These are phyloP conservation scores for Busseola fusca DNA, from an alignment of 2,888 invertebrate species.

Conservation along the genomic window DNA sequence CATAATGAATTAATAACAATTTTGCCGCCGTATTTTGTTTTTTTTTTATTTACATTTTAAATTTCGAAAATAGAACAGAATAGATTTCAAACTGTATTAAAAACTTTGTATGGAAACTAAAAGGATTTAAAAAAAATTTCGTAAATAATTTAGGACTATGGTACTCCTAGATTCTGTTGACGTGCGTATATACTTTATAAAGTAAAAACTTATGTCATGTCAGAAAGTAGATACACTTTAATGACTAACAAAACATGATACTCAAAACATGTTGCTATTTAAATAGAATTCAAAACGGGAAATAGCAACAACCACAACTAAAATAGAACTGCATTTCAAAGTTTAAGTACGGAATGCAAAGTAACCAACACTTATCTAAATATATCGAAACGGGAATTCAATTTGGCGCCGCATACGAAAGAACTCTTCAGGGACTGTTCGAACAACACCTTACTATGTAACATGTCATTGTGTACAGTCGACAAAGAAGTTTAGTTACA, in stretches of 20 bases:
- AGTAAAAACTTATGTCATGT: not conserved
- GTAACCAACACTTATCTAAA: slow-evolving; percentile 65
- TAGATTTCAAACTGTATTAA: too few relatives aligned
- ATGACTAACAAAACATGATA: not conserved
- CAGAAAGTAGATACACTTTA: not conserved
- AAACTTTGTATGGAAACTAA: too few relatives aligned
- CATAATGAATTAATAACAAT: too few relatives aligned
- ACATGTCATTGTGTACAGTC: slow-evolving; percentile 37
- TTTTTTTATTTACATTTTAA: too few relatives aligned
- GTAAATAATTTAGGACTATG: too few relatives aligned
- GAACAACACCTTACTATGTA: slow-evolving; percentile 52
- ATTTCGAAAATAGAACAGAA: too few relatives aligned
- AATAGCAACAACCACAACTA: slow-evolving; percentile 18
- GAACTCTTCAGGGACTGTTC: slow-evolving; percentile 61
- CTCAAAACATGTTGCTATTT: not conserved
- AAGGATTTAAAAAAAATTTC: too few relatives aligned
- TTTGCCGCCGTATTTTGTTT: too few relatives aligned
- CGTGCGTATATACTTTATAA: too few relatives aligned
- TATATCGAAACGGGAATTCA: slow-evolving; percentile 67
- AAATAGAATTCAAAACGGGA: slow-evolving; percentile 9
- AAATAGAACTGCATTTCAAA: slow-evolving; percentile 46
- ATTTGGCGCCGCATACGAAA: slow-evolving; percentile 63
- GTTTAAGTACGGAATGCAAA: slow-evolving; percentile 50
- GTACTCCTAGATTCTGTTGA: too few relatives aligned
- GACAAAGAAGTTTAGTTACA: slow-evolving; percentile 19